Percentiles rank a stretch among this genome's conserved stretches.
Evolutionary conservation across 2,888 invertebrate genomes (phyloP).

Genomic region (Heteromyza rotundicornis): DNA sequence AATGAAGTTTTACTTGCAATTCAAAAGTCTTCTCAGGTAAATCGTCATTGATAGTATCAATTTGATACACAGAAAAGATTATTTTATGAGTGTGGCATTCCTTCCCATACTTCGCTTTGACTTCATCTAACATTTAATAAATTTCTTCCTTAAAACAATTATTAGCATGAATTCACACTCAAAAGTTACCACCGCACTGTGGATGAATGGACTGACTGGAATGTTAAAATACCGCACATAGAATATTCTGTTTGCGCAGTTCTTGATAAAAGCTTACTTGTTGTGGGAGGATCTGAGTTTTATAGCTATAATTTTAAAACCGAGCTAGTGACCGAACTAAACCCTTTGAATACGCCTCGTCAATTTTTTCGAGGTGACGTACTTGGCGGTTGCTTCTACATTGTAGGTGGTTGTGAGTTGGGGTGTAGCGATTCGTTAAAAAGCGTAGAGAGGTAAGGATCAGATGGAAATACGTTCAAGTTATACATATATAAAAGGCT

Average conservation of each 20-base stretch:
- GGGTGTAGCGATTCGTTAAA: constrained; percentile 91
- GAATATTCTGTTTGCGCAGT: constrained; percentile 92
- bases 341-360: constrained; percentile 89
- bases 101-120: too few species aligned
- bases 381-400: constrained; percentile 82
- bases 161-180: constrained; percentile 93
- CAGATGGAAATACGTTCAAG: background rate
- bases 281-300: constrained; percentile 89
- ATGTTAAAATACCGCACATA: constrained; percentile 66
- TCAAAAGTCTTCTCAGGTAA: too few species aligned
- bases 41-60: too few species aligned
- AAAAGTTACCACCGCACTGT: constrained; percentile 74
- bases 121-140: too few species aligned
- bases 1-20: constrained; percentile 84
- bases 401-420: constrained; percentile 90
- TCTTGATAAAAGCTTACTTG: constrained; percentile 78
- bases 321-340: constrained; percentile 79
- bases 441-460: constrained; percentile 81
- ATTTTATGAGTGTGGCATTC: too few species aligned
- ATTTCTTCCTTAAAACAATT: too few species aligned
- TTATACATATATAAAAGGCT: too few species aligned
- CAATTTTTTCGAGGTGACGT: constrained; percentile 82
- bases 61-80: too few species aligned
- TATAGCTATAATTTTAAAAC: constrained; percentile 87
- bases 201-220: constrained; percentile 60